A percentile compares a stretch with the other conserved stretches of the same genome.
Conservation (phyloP, 2,113 vertebrate species). For the Tyto alba region DNA sequence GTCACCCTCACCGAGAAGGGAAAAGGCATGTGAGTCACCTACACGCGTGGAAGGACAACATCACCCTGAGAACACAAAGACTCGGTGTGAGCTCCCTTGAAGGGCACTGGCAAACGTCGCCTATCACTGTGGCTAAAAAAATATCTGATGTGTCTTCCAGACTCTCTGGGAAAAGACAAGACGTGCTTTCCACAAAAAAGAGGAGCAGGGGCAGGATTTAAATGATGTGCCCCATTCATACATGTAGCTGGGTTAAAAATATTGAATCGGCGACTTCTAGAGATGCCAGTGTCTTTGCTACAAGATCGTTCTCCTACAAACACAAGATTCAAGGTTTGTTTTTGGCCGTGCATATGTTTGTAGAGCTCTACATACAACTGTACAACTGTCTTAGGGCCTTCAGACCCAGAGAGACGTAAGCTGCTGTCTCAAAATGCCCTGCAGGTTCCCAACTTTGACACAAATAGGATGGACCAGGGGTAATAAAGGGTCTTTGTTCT, state of each 20-base stretch:
- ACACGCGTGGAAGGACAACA: not conserved
- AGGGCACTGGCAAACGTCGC: not conserved
- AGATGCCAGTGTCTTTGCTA: not conserved
- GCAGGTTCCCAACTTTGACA: not conserved
- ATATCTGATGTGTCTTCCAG: not conserved
- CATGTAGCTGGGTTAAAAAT: not conserved
- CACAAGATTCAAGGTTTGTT: accelerated
- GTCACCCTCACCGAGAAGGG: not conserved
- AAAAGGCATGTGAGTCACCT: not conserved
- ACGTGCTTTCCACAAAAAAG: not conserved
- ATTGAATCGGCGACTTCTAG: not conserved
- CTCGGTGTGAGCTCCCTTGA: not conserved
- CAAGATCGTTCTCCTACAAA: not conserved
- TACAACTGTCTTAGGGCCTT: not conserved
- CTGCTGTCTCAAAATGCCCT: not conserved
- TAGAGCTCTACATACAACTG: not conserved
- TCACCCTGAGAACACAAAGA: not conserved
- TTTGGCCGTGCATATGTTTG: not conserved
- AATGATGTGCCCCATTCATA: not conserved
- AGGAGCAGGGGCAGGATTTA: not conserved
- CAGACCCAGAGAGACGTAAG: not conserved
- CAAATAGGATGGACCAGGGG: not conserved
- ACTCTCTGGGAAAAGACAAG: not conserved
- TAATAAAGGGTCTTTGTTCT: not conserved
- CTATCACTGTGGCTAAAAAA: too few relatives aligned